A percentile compares a stretch with the other conserved stretches of the same genome.
Conservation (phyloP, 64 coral and sea anemone genomes). For the Pocillopora verrucosa region DNA sequence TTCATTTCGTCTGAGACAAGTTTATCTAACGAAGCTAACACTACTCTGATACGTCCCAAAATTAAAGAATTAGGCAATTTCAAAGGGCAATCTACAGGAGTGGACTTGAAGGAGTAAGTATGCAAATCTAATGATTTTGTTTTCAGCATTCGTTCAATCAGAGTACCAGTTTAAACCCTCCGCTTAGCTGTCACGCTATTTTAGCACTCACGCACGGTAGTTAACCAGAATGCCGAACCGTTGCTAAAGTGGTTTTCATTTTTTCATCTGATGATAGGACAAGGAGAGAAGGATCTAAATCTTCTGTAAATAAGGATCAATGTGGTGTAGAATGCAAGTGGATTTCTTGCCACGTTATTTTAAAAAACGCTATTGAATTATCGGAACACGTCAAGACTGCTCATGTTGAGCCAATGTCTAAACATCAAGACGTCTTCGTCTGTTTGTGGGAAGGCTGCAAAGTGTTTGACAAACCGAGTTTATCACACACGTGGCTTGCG, state of each 20-base stretch:
- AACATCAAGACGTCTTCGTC: constrained; percentile 80
- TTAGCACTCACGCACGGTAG: neutral
- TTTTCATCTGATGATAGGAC: constrained; percentile 32
- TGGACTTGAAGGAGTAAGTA: constrained; percentile 22
- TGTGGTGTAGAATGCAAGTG: constrained; percentile 74
- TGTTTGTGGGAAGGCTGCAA: constrained; percentile 99
- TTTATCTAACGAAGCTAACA: neutral
- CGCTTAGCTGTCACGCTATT: neutral
- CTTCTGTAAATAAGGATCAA: constrained; percentile 11
- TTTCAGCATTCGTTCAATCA: neutral
- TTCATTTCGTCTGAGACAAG: neutral
- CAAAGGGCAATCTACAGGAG: neutral
- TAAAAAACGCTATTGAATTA: constrained; percentile 50
- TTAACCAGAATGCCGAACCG: neutral
- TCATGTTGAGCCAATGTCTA: constrained; percentile 90
- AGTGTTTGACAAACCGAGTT: constrained; percentile 97
- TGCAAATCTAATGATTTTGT: neutral
- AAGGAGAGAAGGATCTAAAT: constrained; percentile 28
- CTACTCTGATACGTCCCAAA: neutral
- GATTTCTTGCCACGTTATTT: constrained; percentile 65
- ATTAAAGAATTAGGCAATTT: constrained; percentile 20
- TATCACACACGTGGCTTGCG: constrained; percentile 93
- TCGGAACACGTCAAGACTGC: constrained; percentile 77
- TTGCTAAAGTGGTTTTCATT: neutral
- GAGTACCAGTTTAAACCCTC: neutral